Evolutionary conservation across 2,888 invertebrate species (phyloP), one percentile per base, ranked within the genome.

Genomic region (Phengaris alcon): DNA sequence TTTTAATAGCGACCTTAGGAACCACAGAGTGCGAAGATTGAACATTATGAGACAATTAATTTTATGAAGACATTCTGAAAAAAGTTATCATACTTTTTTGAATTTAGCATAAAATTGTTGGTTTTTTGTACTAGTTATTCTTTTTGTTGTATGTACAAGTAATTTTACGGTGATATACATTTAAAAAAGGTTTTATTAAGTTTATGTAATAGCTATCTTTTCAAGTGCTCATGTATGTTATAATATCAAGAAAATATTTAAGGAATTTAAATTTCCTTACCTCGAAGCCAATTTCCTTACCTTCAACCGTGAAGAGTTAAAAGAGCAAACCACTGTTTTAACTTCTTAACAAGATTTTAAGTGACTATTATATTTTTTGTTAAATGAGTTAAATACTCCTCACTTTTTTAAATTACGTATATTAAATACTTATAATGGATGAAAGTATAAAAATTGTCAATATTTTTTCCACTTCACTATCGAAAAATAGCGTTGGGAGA

Each of bases 1-100:
- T 90, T 91, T 90, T 88, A 90, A 91, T 92, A 91, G 87, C 87
- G 87, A 89, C 88, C 90, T 89, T 89, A 89, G 90, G 88, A 88
- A 87, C 85, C 85, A 84, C 83, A 82, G 85, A 87, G 87, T 86
- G 85, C 87, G 87, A 88, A 90, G 89, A 88, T 89, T 87, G 86
- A 85, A 86, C 85, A 83, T 84, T 83, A 81, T 84, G 81, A 82
- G 81, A 83, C 84, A 86, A 86, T 87, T 87, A 87, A 89, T 88
- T 86, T 83, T 84, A 81, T 82, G 82, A 81, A 82, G 82, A 84
- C 83, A 83, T 84, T 85, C 81, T 83, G 70, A 48, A 15, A 51
- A 70, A 22, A 51, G 70, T 70, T 51, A 48, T 52, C 51, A 51
- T 22, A 22, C 13, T 70, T 70, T 70, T 70, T 48, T 70, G 15